phyloP scores from a whole-genome alignment of 1,140 invertebrate species.

The Trichonephila inaurata region DNA sequence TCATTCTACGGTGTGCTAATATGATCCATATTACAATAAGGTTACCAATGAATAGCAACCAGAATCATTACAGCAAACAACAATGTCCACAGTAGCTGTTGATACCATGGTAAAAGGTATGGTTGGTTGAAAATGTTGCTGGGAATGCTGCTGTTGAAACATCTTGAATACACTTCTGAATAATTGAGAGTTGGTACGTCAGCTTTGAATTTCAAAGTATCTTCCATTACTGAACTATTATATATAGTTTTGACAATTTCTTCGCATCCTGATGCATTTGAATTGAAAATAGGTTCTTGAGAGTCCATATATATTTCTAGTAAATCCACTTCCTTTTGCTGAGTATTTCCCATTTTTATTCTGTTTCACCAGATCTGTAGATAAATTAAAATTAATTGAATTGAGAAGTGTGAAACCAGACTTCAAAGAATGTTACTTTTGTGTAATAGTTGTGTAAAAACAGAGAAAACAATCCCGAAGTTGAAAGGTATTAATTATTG shows the following conservation, averaged over 20 bases:
- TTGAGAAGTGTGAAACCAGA: no score
- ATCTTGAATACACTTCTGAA: background rate
- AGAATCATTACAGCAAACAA: slow-evolving; percentile 85
- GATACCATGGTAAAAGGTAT: slow-evolving; percentile 70
- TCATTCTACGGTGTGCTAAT: slow-evolving; percentile 86
- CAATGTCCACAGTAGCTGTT: slow-evolving; percentile 77
- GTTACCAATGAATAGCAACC: slow-evolving; percentile 90
- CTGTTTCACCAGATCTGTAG: background rate
- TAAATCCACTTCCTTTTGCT: slow-evolving; percentile 56
- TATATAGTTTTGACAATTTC: background rate
- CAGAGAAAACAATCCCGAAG: no score
- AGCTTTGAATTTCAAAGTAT: background rate
- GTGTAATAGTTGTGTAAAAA: no score
- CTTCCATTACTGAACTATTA: background rate
- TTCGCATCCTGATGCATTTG: slow-evolving; percentile 40
- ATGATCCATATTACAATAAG: slow-evolving; percentile 94
- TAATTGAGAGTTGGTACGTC: background rate
- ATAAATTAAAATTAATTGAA: no score
- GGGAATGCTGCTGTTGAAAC: slow-evolving; percentile 53
- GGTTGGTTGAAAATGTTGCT: slow-evolving; percentile 50
- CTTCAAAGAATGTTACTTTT: no score
- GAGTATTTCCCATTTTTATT: slow-evolving; percentile 43
- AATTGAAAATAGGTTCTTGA: slow-evolving; percentile 9
- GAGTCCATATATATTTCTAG: slow-evolving; percentile 49
- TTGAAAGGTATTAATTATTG: no score